Evolutionary conservation across 2,888 invertebrate species (phyloP), one percentile per base, ranked within the genome.

Genomic region (Cheilosia urbana): DNA sequence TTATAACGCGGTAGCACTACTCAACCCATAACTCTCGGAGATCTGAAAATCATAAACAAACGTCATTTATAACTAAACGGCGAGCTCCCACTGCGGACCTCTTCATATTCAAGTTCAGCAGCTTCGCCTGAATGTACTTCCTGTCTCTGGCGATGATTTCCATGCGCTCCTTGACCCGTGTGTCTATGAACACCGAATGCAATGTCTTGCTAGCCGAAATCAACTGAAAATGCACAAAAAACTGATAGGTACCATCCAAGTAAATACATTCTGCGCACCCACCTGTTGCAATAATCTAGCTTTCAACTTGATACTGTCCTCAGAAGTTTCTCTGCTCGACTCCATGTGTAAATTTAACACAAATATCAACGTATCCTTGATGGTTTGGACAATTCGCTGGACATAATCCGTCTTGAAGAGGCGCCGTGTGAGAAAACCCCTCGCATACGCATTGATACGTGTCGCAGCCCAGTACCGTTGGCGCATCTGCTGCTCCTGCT

Each of bases 371-470:
- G 92, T 92, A 63, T 92, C 92, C 49, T 89, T 90, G 75, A 92
- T 92, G n/a, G 92, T 92, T 76, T 91, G 90, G 0, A 92, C 96
- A 19, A 97, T 94, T 75, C 94, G 93, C 91, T 96, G 96, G 15
- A 98, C 96, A 88, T 96, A 95, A 89, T 96, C 96, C 0, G 98
- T 97, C 88, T 93, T 94, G 93, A 98, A 94, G 68, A 98, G 93
- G 53, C 97, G 94, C 62, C 98, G 94, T 24, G 96, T 95, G 71
- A 98, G 93, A 91, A 95, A 98, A 0, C 98, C 98, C 89, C 95
- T 95, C 27, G 93, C 94, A 88, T 93, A 93, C 9, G 96, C 96
- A 87, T 95, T 95, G 79, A 97, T 95, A 87, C 93, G 92, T 27
- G 94, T 94, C 17, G 95, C 96, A 4, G 96, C 96, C 88, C 80